Conservation (phyloP, 1,140 invertebrate species). For the Orussus abietinus region DNA sequence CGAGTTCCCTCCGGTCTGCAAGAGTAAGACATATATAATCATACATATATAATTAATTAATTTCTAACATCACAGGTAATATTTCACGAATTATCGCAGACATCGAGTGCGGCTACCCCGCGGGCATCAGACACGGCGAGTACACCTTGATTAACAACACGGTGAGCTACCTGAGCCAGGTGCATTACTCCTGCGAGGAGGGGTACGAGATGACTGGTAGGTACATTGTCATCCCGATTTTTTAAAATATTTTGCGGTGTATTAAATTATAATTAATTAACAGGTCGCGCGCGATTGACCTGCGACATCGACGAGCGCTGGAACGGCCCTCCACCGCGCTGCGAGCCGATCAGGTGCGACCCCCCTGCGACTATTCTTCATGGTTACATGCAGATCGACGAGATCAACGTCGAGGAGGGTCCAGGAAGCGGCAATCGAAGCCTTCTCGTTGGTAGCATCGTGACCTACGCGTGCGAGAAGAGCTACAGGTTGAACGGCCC, state of each 20-base stretch:
- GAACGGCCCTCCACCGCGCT: slow-evolving; percentile 88
- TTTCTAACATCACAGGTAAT: neutral
- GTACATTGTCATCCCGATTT: no score
- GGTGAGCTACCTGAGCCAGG: slow-evolving; percentile 77
- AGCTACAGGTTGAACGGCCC: slow-evolving; percentile 70
- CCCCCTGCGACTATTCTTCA: slow-evolving; percentile 69
- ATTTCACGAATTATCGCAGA: slow-evolving; percentile 52
- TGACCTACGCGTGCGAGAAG: slow-evolving; percentile 72
- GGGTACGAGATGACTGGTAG: slow-evolving; percentile 77
- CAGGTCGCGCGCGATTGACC: slow-evolving; percentile 71
- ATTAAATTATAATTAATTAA: neutral
- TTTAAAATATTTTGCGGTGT: no score
- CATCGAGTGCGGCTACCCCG: slow-evolving; percentile 85
- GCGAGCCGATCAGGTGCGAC: slow-evolving; percentile 77
- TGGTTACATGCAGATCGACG: slow-evolving; percentile 63
- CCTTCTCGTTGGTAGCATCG: slow-evolving; percentile 65
- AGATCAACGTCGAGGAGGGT: slow-evolving; percentile 33
- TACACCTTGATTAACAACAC: slow-evolving; percentile 81
- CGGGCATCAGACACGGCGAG: slow-evolving; percentile 76
- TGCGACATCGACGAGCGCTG: slow-evolving; percentile 91
- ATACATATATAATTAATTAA: neutral
- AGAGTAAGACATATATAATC: slow-evolving; percentile 64
- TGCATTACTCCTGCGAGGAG: slow-evolving; percentile 78
- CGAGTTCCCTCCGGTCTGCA: slow-evolving; percentile 89
- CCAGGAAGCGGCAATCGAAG: slow-evolving; percentile 48